Evolutionary conservation across 2,797 vertebrate species (phyloP).

Genomic region (Pterois miles): DNA sequence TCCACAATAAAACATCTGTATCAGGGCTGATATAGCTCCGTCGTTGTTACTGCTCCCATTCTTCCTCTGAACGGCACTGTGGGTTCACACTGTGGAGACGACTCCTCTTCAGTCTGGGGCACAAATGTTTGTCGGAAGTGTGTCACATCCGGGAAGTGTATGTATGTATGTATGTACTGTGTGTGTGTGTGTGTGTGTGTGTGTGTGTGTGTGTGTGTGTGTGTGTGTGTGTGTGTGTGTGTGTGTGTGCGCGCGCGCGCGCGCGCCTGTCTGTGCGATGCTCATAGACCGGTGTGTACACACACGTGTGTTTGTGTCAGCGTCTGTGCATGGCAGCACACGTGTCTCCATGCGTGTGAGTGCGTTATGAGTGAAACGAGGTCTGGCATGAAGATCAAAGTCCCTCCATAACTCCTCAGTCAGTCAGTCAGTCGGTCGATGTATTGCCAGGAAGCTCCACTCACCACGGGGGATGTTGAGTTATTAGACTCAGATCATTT

Average conservation of each 20-base stretch:
- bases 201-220: not conserved
- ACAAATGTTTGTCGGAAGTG: conserved; percentile 31
- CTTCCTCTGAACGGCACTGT: conserved; percentile 6
- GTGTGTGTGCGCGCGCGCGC: not conserved
- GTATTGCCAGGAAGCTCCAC: conserved; percentile 63
- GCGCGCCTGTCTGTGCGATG: conserved; percentile 12
- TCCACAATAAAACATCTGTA: conserved; percentile 53
- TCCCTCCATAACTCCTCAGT: conserved; percentile 58
- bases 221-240: not conserved
- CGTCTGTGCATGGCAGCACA: conserved; percentile 52
- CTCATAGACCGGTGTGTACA: conserved; percentile 22
- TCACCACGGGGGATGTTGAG: conserved; percentile 47
- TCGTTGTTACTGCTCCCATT: conserved; percentile 6
- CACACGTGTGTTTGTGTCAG: conserved; percentile 55
- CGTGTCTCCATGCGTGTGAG: conserved; percentile 63
- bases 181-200: not conserved
- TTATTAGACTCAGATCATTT: conserved; percentile 68
- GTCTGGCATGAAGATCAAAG: conserved; percentile 76
- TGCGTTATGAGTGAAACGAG: conserved; percentile 58
- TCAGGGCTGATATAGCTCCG: not conserved
- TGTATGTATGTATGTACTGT: no score
- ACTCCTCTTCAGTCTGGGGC: conserved; percentile 21
- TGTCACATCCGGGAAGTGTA: conserved; percentile 51
- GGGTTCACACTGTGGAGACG: conserved; percentile 12
- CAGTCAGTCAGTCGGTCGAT: conserved; percentile 36